Conservation (phyloP, 2,797 vertebrate genomes). For the Pelodytes ibericus region DNA sequence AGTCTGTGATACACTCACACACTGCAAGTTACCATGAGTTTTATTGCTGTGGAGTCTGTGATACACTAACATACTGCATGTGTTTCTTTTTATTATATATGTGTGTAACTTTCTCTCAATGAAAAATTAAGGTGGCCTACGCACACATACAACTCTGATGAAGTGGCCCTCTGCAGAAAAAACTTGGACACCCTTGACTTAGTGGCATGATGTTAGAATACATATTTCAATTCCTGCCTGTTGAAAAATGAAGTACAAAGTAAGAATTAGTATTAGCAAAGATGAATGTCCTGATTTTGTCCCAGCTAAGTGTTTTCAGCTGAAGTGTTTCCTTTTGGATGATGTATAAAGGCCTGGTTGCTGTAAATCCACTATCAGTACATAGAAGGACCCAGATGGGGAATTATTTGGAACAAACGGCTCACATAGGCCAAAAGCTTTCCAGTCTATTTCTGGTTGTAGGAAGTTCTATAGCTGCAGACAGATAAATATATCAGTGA, state of each 20-base stretch:
- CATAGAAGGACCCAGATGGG: constrained; percentile 19
- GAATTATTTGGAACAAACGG: constrained; percentile 40
- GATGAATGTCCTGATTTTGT: neutral
- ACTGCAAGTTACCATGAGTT: no score
- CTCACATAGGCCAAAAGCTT: constrained; percentile 4
- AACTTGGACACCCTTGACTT: no score
- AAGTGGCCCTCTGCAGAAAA: no score
- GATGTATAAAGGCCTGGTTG: constrained; percentile 17
- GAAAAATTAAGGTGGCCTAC: no score
- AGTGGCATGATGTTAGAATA: neutral
- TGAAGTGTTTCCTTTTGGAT: constrained; percentile 23
- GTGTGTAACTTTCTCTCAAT: no score
- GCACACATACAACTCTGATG: no score
- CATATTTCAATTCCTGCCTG: neutral
- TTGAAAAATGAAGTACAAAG: neutral
- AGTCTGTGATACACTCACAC: no score
- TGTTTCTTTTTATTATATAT: no score
- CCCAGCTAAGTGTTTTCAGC: constrained; percentile 20
- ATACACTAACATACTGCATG: no score
- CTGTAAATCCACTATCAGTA: neutral
- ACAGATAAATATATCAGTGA: constrained; percentile 44
- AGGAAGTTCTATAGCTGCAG: constrained; percentile 50
- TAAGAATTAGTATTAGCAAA: neutral
- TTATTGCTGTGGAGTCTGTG: no score
- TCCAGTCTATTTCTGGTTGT: constrained; percentile 29